Evolutionary conservation across 2,888 invertebrate genomes (phyloP), one percentile per base, ranked within the genome.

Genomic region (Amblyjoppa proteus): DNA sequence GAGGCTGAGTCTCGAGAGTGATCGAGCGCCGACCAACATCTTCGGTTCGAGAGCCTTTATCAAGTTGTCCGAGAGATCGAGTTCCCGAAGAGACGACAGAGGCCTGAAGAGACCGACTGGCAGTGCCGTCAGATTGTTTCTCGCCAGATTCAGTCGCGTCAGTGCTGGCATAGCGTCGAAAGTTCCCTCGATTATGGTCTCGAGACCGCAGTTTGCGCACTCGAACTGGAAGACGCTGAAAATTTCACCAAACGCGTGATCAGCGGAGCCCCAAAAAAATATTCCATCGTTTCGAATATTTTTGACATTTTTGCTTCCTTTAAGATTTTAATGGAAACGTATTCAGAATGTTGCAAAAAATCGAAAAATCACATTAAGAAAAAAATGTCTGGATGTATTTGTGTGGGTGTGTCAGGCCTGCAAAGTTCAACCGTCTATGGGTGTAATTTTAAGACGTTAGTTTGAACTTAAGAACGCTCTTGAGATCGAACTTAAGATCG

Each of bases 31-130:
- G 88, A 95, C 95, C 92, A 97, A 97, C 84, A 96, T 94, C 89
- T 96, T 95, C 9, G 95, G 94, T 68, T 96, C 96, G 49, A 97
- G 92, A 28, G 95, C 95, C 7, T 94, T 94, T 73, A 98, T 95
- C 88, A 95, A 92, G 91, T 98, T 98, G 90, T 96, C 95, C 49
- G 97, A 96, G 58, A 97, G 94, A 91, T 97, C 97, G 78, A 98
- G 94, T 81, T 96, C 96, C 38, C 96, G 95, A 3, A 98, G 94
- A 89, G 96, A 96, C 3, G 95, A 95, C 6, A 96, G 94, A 51
- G 93, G 89, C 90, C 95, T 90, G 38, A 94, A 71, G n/a, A 93
- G 89, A 84, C 92, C 89, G 61, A 90, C 84, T 0, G 94, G 93
- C 9, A 94, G 75, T 13, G 77, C 41, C 25, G 87, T 84, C 49